Base-by-base conservation (phyloP, 2,113 vertebrate genomes). In the Dasyprocta punctata region DNA sequence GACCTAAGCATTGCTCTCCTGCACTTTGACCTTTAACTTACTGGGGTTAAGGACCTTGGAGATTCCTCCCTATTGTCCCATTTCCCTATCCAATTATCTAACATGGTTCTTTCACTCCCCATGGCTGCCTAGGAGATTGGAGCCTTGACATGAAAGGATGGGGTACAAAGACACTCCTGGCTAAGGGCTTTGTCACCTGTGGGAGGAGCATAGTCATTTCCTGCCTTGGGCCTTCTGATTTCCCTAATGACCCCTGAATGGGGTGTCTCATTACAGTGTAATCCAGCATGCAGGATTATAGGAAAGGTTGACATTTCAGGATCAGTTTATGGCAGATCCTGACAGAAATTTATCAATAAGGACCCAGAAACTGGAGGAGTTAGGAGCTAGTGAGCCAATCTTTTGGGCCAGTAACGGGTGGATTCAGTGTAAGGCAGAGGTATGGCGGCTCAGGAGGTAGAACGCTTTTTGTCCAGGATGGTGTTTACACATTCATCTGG, bases 1-100 rank as follows among this genome's bases (percentile, higher is more conserved):
- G 2, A 41, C 56, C 47, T 4, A 56, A 56, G n/a, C 22, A 13
- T 0, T 1, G 75, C n/a, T 84, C 61, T 86, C 67, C 36, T 92
- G 82, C 82, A 63, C 92, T 93, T 90, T 90, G 96, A 92, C 86
- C 69, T 44, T 12, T 7, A 20, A 41, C 0, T 94, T 14, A 5
- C 44, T 3, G 2, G 12, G 28, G 20, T 47, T 71, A 36, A 88
- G 69, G 24, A 24, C 22, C 65, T 16, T 2, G 22, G 81, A 38
- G 56, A 19, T 41, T n/a, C 60, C n/a, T 52, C 4, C 14, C 75
- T 30, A 19, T n/a, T 38, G 36, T 56, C 75, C 22, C 41, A 90
- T 22, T n/a, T 52, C 22, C 52, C 86, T 73, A 28, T 33, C 60
- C 1, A 0, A 38, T 54, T 20, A 10, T 49, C 56, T 56, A 47